Base-by-base conservation (phyloP, 2,888 invertebrate species). In the Allygus modestus region DNA sequence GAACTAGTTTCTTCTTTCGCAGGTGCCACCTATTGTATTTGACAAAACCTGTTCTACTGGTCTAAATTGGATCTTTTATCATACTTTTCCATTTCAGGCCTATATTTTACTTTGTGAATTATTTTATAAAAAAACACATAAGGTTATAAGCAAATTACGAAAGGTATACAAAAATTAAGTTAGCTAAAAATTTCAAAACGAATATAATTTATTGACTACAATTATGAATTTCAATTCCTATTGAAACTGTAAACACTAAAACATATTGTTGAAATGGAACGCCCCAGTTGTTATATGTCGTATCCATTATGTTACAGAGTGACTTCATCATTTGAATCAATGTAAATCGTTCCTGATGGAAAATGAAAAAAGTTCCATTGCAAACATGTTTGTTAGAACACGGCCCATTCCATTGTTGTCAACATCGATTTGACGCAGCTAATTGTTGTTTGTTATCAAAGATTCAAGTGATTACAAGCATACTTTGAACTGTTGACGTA, bases 371-470 rank as follows among this genome's bases (percentile, higher is more conserved):
- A 51, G 11, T 23, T 65, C 28, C 65, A 28, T 17, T 15, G 12
- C 31, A 65, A 65, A 65, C 65, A 65, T 65, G 65, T 65, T 65
- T 65, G 65, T 65, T 65, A 28, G 28, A 5, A 31, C 65, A 15
- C 9, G 4, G 12, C 65, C 28, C 65, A 20, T 65, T 65, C 12
- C 65, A 20, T 23, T 2, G 65, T 0, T 28, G 65, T 65, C 28
- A 65, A 65, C 65, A 65, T 31, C 65, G 58, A 65, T 31, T 65
- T 28, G 20, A 28, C 65, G 58, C 58, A 1, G 65, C 65, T 65
- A 65, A 65, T 65, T 65, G 65, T 31, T 65, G 65, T 65, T 65
- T 65, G 65, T 65, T 65, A 65, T 65, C 65, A 65, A 65, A 65
- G 65, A 65, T 65, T 26, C 0, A 15, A 28, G 28, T 15, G 65